These are phyloP conservation scores for Lophotis ruficrista DNA, from an alignment of 2,113 vertebrate species.

Conservation along the genomic window DNA sequence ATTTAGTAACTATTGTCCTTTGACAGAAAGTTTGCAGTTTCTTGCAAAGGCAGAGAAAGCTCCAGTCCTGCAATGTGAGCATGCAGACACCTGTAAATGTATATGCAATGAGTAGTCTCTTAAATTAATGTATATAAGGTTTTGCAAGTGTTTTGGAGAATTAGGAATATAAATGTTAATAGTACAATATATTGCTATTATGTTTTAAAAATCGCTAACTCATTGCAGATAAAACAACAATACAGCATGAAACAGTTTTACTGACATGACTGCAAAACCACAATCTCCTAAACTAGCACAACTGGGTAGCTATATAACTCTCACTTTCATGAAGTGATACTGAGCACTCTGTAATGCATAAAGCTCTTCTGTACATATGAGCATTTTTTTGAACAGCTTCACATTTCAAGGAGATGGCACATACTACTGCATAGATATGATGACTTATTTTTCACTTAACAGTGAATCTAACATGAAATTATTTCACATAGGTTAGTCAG, in stretches of 20 bases:
- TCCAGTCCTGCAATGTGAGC: background rate
- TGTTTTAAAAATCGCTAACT: background rate
- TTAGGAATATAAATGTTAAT: background rate
- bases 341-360: background rate
- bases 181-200: background rate
- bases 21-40: background rate
- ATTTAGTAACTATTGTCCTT: background rate
- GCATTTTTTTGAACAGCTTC: background rate
- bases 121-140: background rate
- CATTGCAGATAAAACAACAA: background rate
- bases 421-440: fast-evolving
- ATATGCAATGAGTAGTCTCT: background rate
- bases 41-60: background rate
- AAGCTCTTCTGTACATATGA: fast-evolving
- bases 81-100: background rate
- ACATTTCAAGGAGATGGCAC: background rate
- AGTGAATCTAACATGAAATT: background rate
- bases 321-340: background rate
- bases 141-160: background rate
- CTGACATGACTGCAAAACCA: background rate
- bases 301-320: background rate
- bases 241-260: background rate
- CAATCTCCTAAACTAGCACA: background rate
- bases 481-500: background rate
- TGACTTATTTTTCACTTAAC: background rate